Evolutionary conservation across 2,888 invertebrate genomes (phyloP).

Genomic region (Geophilus truncorum): DNA sequence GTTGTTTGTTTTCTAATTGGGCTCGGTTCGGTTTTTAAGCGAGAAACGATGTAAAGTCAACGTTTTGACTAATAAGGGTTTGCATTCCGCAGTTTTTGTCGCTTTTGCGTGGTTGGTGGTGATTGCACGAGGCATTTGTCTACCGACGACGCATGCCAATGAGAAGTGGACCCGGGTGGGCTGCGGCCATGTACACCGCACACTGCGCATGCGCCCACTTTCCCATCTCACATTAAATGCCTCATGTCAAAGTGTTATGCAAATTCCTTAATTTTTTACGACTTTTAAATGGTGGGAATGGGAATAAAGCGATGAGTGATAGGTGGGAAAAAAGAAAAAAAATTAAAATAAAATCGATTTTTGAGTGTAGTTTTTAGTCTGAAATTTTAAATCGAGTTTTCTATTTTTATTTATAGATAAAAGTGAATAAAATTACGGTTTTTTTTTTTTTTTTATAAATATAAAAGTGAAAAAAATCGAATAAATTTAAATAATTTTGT

Average conservation of each 20-base stretch:
- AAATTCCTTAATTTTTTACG: neutral
- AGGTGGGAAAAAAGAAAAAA: neutral
- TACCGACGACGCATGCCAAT: neutral
- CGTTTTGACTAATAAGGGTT: neutral
- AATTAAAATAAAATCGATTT: no score
- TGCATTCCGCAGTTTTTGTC: neutral
- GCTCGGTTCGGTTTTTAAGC: neutral
- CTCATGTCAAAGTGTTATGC: no score
- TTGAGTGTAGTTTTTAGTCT: no score
- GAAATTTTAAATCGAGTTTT: no score
- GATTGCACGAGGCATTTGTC: neutral
- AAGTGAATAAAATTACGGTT: no score
- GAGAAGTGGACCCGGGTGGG: neutral
- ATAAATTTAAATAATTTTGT: no score
- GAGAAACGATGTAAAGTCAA: neutral
- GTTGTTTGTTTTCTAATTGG: neutral
- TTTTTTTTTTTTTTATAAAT: no score
- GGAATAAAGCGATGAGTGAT: no score
- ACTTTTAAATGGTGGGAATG: neutral
- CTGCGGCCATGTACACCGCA: no score
- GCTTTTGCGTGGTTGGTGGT: neutral
- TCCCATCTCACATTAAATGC: neutral
- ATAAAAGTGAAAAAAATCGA: no score
- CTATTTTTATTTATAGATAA: no score
- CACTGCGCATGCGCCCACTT: neutral